Conservation (phyloP, 2,797 vertebrate genomes). For the Okamejei kenojei region DNA sequence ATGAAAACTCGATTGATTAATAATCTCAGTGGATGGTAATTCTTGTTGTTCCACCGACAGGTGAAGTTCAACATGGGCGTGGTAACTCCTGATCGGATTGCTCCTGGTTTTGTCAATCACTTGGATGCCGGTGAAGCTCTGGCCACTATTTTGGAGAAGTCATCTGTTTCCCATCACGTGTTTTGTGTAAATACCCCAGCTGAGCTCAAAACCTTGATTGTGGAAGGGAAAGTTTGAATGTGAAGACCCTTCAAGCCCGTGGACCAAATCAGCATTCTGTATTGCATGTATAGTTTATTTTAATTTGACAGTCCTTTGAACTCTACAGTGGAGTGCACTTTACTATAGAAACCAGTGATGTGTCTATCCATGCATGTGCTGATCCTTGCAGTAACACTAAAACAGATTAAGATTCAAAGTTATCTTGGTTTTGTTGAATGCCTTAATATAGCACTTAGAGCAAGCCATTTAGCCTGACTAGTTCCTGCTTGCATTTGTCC, state of each 20-base stretch:
- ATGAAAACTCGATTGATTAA: neutral
- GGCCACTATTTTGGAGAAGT: constrained; percentile 54
- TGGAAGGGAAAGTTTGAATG: constrained; percentile 50
- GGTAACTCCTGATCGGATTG: constrained; percentile 56
- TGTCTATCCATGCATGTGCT: neutral
- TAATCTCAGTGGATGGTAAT: neutral
- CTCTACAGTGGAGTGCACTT: constrained; percentile 20
- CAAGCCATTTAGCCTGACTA: too few species aligned
- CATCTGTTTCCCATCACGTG: constrained; percentile 55
- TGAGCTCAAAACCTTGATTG: constrained; percentile 60
- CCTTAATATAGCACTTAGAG: too few species aligned
- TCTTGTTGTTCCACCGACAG: constrained; percentile 47
- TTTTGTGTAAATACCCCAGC: constrained; percentile 58
- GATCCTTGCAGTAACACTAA: neutral
- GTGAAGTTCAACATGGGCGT: constrained; percentile 72
- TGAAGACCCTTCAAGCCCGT: neutral
- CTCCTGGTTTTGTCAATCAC: constrained; percentile 61
- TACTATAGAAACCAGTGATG: neutral
- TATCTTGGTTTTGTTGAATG: neutral
- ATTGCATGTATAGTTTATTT: constrained; percentile 20
- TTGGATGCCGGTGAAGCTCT: constrained; percentile 62
- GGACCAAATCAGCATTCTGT: neutral
- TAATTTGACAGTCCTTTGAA: constrained; percentile 27
- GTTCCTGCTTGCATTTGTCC: too few species aligned
- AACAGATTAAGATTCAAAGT: neutral